These are phyloP conservation scores for Cygnus buccinator DNA, from an alignment of 2,113 vertebrate genomes.

Conservation along the genomic window DNA sequence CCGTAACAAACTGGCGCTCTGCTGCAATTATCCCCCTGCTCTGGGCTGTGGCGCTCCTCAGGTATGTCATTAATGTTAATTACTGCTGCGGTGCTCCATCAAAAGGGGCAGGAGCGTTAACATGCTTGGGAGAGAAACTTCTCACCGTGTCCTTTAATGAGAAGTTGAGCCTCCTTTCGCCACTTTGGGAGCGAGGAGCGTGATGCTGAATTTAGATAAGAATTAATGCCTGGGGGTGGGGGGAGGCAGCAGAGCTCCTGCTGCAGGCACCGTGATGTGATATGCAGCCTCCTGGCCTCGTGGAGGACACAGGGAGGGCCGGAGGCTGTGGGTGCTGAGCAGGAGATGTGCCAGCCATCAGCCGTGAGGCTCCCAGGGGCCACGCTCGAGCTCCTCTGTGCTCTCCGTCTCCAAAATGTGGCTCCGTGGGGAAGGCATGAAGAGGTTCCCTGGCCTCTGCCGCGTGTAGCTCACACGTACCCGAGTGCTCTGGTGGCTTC, in stretches of 20 bases:
- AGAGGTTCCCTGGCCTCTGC: neutral
- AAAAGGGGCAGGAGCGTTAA: conserved; percentile 50
- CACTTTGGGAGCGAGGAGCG: conserved; percentile 63
- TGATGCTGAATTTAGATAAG: conserved; percentile 89
- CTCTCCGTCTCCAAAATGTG: neutral
- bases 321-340: neutral
- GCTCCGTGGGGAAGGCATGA: neutral
- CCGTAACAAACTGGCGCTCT: neutral
- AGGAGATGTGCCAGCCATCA: neutral
- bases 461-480: neutral
- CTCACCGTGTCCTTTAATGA: conserved; percentile 68
- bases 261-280: neutral
- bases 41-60: conserved; percentile 7
- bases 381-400: neutral
- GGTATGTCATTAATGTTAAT: conserved; percentile 81
- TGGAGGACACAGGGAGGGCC: accelerated
- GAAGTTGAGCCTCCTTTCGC: conserved; percentile 37
- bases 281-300: neutral
- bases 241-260: neutral
- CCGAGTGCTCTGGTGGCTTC: accelerated
- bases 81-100: conserved; percentile 46
- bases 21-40: neutral
- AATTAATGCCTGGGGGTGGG: conserved; percentile 65
- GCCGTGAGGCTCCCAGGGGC: neutral
- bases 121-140: conserved; percentile 58